These are phyloP conservation scores for Chunga burmeisteri DNA, from an alignment of 2,113 vertebrate species.

Conservation along the genomic window DNA sequence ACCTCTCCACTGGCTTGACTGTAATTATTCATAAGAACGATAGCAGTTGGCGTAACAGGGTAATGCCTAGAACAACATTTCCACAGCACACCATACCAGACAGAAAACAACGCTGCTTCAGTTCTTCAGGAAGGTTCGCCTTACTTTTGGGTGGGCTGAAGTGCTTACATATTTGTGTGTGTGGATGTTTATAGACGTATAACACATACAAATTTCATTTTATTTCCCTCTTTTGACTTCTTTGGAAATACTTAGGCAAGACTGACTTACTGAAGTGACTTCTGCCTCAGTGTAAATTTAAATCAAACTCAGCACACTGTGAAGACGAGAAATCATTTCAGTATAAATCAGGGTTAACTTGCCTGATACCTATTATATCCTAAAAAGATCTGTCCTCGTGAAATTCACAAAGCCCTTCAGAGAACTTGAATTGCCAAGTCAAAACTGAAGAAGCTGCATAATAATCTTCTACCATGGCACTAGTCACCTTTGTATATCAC, in stretches of 20 bases:
- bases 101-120: neutral
- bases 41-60: neutral
- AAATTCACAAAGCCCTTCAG: neutral
- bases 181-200: neutral
- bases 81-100: neutral
- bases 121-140: neutral
- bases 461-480: neutral
- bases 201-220: neutral
- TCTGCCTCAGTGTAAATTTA: neutral
- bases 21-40: neutral
- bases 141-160: neutral
- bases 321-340: neutral
- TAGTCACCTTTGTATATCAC: neutral
- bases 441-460: neutral
- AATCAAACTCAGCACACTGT: neutral
- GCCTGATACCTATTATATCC: neutral
- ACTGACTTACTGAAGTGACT: neutral
- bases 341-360: neutral
- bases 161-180: neutral
- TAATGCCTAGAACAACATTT: neutral
- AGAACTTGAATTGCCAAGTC: neutral
- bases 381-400: neutral
- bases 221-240: neutral
- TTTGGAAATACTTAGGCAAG: neutral
- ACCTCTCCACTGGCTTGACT: neutral